Conservation (phyloP, 2,888 invertebrate species). For the Dendrolimus houi region DNA sequence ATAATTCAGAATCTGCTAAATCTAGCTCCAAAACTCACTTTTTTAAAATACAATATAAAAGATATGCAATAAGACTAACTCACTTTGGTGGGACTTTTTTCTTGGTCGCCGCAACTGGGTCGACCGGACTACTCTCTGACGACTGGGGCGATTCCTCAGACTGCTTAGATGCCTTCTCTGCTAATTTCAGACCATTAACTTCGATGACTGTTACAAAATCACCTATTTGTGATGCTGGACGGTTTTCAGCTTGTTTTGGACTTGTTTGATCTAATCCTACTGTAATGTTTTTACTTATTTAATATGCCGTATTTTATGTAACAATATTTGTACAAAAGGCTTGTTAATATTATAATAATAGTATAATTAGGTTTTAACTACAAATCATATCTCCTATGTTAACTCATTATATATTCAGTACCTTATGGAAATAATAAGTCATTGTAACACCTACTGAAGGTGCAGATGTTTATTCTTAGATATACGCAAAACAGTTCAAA, state of each 20-base stretch:
- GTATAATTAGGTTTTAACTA: too few species aligned
- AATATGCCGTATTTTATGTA: background rate
- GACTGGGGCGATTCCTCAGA: constrained; percentile 57
- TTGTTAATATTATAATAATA: too few species aligned
- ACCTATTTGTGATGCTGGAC: constrained; percentile 70
- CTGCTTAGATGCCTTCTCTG: constrained; percentile 60
- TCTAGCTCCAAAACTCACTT: too few species aligned
- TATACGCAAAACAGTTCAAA: too few species aligned
- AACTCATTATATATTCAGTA: too few species aligned
- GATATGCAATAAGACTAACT: constrained; percentile 18
- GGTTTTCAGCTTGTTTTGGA: constrained; percentile 62
- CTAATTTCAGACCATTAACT: constrained; percentile 86
- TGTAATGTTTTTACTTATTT: constrained; percentile 20
- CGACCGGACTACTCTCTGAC: constrained; percentile 74
- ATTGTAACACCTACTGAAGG: too few species aligned
- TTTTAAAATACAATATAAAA: background rate
- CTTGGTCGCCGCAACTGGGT: constrained; percentile 72
- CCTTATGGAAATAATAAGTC: too few species aligned
- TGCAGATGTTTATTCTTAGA: too few species aligned
- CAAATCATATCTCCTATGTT: too few species aligned
- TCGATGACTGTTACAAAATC: constrained; percentile 92
- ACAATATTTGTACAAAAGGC: too few species aligned
- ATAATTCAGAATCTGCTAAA: too few species aligned
- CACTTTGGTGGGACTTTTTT: constrained; percentile 81
- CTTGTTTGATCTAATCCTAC: constrained; percentile 57